Conservation (phyloP, 2,797 vertebrate genomes). For the Micrastur ruficollis region DNA sequence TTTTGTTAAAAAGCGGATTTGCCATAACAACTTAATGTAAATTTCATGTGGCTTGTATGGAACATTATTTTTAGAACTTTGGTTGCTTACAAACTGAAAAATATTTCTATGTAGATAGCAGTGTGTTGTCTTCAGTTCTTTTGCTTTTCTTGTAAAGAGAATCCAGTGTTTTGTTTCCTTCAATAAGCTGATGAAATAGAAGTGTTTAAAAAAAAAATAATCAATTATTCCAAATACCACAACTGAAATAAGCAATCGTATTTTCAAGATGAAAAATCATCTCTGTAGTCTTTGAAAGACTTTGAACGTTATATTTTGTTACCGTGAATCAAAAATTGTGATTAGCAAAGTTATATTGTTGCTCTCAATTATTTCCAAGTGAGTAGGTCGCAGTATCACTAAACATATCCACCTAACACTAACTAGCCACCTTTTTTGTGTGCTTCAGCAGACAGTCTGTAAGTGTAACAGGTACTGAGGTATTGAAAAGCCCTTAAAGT, state of each 20-base stretch:
- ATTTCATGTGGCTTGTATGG: not conserved
- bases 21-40: not conserved
- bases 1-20: not conserved
- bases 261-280: not conserved
- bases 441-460: not conserved
- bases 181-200: not conserved
- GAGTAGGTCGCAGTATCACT: not conserved
- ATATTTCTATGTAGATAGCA: not conserved
- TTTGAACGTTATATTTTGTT: not conserved
- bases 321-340: not conserved
- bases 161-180: not conserved
- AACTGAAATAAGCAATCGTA: not conserved
- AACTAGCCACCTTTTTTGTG: not conserved
- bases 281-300: not conserved
- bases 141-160: not conserved
- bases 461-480: not conserved
- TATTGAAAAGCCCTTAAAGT: not conserved
- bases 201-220: not conserved
- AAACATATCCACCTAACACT: not conserved
- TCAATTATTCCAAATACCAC: not conserved
- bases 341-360: not conserved
- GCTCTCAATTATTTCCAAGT: not conserved
- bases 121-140: not conserved
- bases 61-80: not conserved
- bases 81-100: not conserved